phyloP scores from a whole-genome alignment of 2,888 invertebrate genomes.

The Pristionchus arcanus region DNA sequence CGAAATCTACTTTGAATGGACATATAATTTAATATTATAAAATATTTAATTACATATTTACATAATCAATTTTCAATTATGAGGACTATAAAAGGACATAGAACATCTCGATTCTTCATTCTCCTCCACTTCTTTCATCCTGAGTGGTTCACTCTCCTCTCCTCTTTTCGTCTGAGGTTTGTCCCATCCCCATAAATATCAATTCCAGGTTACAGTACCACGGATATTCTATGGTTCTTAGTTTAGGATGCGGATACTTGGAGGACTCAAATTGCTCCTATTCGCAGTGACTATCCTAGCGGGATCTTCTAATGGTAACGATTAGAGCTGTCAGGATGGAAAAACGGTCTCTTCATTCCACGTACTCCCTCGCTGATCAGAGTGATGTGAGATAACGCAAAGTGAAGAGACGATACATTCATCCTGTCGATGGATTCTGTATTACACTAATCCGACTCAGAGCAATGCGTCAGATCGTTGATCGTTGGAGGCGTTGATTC shows the following conservation, averaged over 20 bases:
- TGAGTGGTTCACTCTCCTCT: background rate
- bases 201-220: background rate
- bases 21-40: too few species aligned
- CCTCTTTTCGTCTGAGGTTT: background rate
- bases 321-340: too few species aligned
- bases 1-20: too few species aligned
- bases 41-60: too few species aligned
- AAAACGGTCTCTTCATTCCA: too few species aligned
- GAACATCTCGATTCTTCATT: background rate
- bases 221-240: background rate
- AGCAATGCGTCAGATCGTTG: background rate
- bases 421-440: too few species aligned
- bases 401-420: too few species aligned
- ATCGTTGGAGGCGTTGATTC: background rate
- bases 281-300: background rate
- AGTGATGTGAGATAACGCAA: too few species aligned
- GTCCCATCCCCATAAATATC: background rate
- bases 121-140: background rate
- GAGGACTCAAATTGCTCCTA: background rate
- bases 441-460: background rate
- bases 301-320: background rate
- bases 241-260: background rate
- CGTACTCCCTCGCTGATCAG: too few species aligned
- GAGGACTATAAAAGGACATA: background rate
- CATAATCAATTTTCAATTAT: background rate